Evolutionary conservation across 2,113 vertebrate genomes (phyloP).

Genomic region (Passerina amoena): DNA sequence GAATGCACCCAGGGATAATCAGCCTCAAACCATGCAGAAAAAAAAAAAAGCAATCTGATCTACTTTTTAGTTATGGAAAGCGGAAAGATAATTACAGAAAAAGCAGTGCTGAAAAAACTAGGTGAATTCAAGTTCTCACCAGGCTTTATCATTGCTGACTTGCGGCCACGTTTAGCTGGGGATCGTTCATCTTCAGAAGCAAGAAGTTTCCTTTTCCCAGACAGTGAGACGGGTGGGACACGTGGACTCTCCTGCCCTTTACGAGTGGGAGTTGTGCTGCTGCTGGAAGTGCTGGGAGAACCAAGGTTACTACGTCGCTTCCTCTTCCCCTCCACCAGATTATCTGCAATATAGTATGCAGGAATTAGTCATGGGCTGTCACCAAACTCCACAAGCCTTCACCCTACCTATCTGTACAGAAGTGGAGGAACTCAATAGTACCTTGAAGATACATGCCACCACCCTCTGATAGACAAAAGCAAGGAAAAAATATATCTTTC

Average conservation of each 20-base stretch:
- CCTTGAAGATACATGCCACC: neutral
- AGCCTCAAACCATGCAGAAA: neutral
- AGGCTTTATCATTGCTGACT: slow-evolving; percentile 73
- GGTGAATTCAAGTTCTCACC: slow-evolving; percentile 69
- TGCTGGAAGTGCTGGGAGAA: slow-evolving; percentile 78
- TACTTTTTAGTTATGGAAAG: neutral
- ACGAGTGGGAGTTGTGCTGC: slow-evolving; percentile 73
- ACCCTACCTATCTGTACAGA: neutral
- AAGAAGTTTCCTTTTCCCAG: slow-evolving; percentile 88
- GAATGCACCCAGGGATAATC: neutral
- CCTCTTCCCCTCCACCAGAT: slow-evolving; percentile 96
- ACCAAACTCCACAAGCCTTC: neutral
- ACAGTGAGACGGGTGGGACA: slow-evolving; percentile 26
- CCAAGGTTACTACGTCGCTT: slow-evolving; percentile 80
- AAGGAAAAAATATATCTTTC: neutral
- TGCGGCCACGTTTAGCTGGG: slow-evolving; percentile 90
- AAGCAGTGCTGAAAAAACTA: neutral
- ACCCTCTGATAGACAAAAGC: neutral
- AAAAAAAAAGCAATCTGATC: neutral
- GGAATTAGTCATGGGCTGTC: neutral
- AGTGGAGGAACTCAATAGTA: neutral
- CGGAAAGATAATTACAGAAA: neutral
- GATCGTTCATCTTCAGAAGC: slow-evolving; percentile 79
- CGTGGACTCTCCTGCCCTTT: slow-evolving; percentile 72
- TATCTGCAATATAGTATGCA: slow-evolving; percentile 74